Evolutionary conservation across 2,113 vertebrate genomes (phyloP), one percentile per base, ranked within the genome.

Genomic region (Hucho hucho): DNA sequence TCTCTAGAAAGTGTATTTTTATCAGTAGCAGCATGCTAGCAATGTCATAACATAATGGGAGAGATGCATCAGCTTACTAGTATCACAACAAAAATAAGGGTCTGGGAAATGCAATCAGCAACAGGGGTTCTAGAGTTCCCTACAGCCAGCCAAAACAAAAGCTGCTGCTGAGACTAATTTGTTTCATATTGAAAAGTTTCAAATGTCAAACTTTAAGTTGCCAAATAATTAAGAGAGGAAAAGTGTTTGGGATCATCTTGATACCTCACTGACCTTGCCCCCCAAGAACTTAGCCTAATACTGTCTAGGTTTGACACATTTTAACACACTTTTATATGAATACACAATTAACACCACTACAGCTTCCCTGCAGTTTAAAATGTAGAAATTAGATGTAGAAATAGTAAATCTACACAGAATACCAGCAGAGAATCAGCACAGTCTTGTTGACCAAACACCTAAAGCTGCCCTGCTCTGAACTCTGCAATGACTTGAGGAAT

Each of bases 1-100:
- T 81, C 79, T 61, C 79, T 64, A 82, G 74, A 87, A 84, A 74
- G 86, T 80, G 82, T 87, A 89, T 91, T 89, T 91, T 89, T 82
- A 90, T 83, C 88, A 69, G 78, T 0, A 43, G 16, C 77, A 83
- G 87, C 85, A 86, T 87, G 86, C 86, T 28, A 26, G 76, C 82
- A 75, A 83, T 82, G 83, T 87, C 83, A 84, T 83, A 89, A 88
- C 81, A 83, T 43, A 43, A 43, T 11, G 37, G 9, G 37, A 75
- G 37, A 86, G 80, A 79, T 64, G 69, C 65, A 14, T 79, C 47
- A 56, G 77, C 82, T 79, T 79, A 22, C 89, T 90, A 84, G 76
- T 79, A 82, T 92, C 86, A 89, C 81, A 72, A 61, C 82, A 79
- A 84, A 89, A 82, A 86, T 88, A 80, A 86, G 76, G 73, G 74